Evolutionary conservation across 2,113 vertebrate species (phyloP).

Genomic region (Ammodytes dubius): DNA sequence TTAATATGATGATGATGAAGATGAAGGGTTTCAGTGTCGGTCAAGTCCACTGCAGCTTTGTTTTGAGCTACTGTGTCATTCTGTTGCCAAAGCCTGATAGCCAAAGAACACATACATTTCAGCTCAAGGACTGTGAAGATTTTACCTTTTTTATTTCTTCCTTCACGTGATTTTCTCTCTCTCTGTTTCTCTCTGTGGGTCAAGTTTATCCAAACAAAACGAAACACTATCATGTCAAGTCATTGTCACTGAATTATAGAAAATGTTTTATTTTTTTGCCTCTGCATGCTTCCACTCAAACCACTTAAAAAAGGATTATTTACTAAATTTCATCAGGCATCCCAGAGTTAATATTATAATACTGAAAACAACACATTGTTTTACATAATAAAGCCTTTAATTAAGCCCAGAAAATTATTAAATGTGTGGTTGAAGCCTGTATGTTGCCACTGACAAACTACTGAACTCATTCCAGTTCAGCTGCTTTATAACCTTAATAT

Average conservation of each 20-base stretch:
- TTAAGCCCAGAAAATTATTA: neutral
- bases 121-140: slow-evolving; percentile 84
- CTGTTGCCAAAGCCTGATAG: slow-evolving; percentile 95
- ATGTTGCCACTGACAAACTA: slow-evolving; percentile 58
- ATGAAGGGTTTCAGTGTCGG: slow-evolving; percentile 56
- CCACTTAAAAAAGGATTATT: slow-evolving; percentile 3
- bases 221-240: slow-evolving; percentile 52
- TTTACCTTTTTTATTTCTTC: slow-evolving; percentile 58
- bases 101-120: slow-evolving; percentile 93
- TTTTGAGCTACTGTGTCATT: slow-evolving; percentile 86
- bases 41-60: slow-evolving; percentile 79
- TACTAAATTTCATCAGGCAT: slow-evolving; percentile 7
- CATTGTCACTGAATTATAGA: slow-evolving; percentile 11
- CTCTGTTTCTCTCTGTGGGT: slow-evolving; percentile 67
- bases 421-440: slow-evolving; percentile 23
- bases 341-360: neutral
- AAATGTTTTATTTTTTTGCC: slow-evolving; percentile 43
- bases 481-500: slow-evolving; percentile 31
- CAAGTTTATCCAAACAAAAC: slow-evolving; percentile 32
- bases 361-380: slow-evolving; percentile 23
- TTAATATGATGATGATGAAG: slow-evolving; percentile 35
- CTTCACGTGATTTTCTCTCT: slow-evolving; percentile 49
- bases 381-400: slow-evolving; percentile 25
- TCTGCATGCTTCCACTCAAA: slow-evolving; percentile 50
- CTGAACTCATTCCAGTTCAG: slow-evolving; percentile 26